Evolutionary conservation across 2,797 vertebrate genomes (phyloP).

Genomic region (Acrossocheilus wenchowensis): DNA sequence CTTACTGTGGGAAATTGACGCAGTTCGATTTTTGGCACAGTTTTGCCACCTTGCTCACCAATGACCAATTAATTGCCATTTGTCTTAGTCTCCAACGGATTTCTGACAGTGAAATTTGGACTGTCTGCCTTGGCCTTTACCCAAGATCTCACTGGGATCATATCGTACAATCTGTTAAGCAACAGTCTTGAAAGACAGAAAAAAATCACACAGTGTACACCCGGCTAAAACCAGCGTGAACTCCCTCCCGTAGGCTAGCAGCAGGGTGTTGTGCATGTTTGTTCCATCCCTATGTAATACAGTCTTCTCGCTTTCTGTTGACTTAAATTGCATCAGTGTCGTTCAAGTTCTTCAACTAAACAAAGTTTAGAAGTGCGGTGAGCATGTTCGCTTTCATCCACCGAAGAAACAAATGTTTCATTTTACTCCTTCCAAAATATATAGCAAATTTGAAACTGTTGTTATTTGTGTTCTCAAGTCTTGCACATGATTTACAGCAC

Average conservation of each 20-base stretch:
- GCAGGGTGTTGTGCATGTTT: conserved; percentile 44
- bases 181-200: conserved; percentile 2
- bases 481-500: conserved; percentile 52
- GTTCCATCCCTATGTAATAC: conserved; percentile 56
- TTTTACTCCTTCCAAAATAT: conserved; percentile 57
- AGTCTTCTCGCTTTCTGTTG: conserved; percentile 59
- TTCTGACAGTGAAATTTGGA: conserved; percentile 4
- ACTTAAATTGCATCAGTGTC: conserved; percentile 51
- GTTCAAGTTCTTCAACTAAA: conserved; percentile 58
- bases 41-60: background rate
- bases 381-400: conserved; percentile 60
- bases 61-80: background rate
- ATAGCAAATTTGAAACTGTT: conserved; percentile 64
- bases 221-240: conserved; percentile 51
- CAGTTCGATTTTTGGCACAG: background rate
- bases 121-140: background rate
- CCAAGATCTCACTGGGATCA: conserved; percentile 26
- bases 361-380: conserved; percentile 50
- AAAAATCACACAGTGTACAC: conserved; percentile 4
- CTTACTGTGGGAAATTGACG: conserved; percentile 56
- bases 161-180: conserved; percentile 12
- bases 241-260: conserved; percentile 56
- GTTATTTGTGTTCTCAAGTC: conserved; percentile 68
- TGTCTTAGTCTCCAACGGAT: background rate
- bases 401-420: conserved; percentile 51